Evolutionary conservation across 2,888 invertebrate genomes (phyloP).

Genomic region (Dolichomitus sp.): DNA sequence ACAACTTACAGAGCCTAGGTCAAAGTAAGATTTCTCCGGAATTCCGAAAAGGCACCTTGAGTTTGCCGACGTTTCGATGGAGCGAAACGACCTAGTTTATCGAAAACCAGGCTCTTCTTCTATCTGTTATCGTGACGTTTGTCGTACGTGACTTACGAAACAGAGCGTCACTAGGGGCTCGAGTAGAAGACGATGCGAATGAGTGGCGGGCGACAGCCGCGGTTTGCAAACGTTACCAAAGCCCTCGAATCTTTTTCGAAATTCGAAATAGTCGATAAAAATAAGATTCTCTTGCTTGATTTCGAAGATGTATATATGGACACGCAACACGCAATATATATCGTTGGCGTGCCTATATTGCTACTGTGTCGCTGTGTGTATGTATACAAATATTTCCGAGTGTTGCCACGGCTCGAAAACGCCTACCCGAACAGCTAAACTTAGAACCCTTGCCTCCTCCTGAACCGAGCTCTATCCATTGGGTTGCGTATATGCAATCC

Average conservation of each 20-base stretch:
- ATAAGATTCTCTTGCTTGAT: conserved; percentile 80
- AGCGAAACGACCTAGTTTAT: conserved; percentile 36
- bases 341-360: background rate
- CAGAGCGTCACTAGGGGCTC: background rate
- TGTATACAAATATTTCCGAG: conserved; percentile 83
- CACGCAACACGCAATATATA: conserved; percentile 13
- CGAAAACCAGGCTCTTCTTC: background rate
- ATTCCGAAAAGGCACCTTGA: conserved; percentile 2
- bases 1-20: conserved; percentile 3
- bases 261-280: conserved; percentile 77
- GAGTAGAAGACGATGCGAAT: conserved; percentile 38
- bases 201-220: conserved; percentile 63
- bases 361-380: conserved; percentile 13
- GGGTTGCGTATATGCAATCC: conserved; percentile 33
- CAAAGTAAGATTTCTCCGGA: conserved; percentile 31
- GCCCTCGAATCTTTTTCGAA: conserved; percentile 52
- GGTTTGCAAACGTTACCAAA: conserved; percentile 3
- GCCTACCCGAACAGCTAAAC: conserved; percentile 84
- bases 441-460: conserved; percentile 83
- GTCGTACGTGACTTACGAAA: conserved; percentile 26
- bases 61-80: conserved; percentile 18
- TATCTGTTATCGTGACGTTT: conserved; percentile 33
- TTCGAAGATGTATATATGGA: conserved; percentile 36
- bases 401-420: conserved; percentile 81
- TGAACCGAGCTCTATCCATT: conserved; percentile 66